Conservation (phyloP, 1,140 invertebrate species). For the Zophobas atratus region DNA sequence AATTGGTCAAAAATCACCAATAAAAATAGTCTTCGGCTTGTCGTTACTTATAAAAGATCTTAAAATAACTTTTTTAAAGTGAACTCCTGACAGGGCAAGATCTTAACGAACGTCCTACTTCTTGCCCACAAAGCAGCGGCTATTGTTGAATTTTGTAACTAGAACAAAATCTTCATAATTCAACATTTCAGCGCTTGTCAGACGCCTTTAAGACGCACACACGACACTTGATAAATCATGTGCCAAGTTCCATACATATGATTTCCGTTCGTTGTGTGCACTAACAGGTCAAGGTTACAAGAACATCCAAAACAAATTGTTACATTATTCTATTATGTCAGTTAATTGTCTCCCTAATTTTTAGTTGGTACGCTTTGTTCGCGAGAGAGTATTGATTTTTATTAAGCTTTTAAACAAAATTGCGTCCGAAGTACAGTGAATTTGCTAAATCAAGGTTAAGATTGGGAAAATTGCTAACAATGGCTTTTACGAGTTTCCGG, state of each 20-base stretch:
- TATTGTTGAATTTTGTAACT: not conserved
- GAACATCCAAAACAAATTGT: not conserved
- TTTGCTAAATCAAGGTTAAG: not conserved
- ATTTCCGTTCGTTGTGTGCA: constrained; percentile 31
- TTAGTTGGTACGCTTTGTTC: not conserved
- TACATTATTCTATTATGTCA: not conserved
- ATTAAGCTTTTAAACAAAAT: not conserved
- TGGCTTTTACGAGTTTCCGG: not conserved
- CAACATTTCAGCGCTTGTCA: constrained; percentile 2
- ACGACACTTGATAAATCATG: constrained; percentile 37
- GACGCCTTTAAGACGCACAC: constrained; percentile 17
- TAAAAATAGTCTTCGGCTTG: no score
- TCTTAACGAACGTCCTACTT: not conserved
- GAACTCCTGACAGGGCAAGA: no score
- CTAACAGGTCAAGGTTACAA: constrained; percentile 30
- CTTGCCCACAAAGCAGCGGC: not conserved
- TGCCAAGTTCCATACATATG: constrained; percentile 23
- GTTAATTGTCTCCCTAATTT: no score
- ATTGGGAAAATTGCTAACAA: not conserved
- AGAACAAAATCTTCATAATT: not conserved
- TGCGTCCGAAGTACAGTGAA: not conserved
- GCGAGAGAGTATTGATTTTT: not conserved
- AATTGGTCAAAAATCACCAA: no score
- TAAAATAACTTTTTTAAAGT: no score
- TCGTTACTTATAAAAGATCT: no score